These are phyloP conservation scores for Pelecanoides urinatrix DNA, from an alignment of 2,113 vertebrate species.

Conservation along the genomic window DNA sequence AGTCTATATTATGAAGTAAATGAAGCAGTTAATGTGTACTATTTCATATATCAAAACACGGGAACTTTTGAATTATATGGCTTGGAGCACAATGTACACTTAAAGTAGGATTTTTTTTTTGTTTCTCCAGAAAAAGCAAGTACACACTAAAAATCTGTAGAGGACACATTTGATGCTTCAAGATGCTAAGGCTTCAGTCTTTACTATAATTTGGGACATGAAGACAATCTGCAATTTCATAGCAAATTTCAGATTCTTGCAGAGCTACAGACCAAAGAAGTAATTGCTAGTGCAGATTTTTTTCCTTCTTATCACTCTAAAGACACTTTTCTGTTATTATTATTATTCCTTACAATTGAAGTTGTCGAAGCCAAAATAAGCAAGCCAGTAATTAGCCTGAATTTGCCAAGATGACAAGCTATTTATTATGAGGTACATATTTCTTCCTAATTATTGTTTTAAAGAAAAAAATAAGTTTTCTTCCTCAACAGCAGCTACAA, in stretches of 20 bases:
- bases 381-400: neutral
- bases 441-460: neutral
- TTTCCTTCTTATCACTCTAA: neutral
- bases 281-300: neutral
- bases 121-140: neutral
- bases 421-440: neutral
- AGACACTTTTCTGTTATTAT: neutral
- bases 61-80: neutral
- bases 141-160: neutral
- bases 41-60: neutral
- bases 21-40: neutral
- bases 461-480: neutral
- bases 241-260: neutral
- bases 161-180: neutral
- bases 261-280: neutral
- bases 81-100: neutral
- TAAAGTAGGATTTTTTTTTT: neutral
- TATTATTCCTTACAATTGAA: neutral
- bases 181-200: neutral
- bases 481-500: neutral
- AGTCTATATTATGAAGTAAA: neutral
- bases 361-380: neutral
- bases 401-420: neutral
- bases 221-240: neutral
- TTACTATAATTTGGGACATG: neutral